phyloP scores from a whole-genome alignment of 2,888 invertebrate genomes.

The Melitaea athalia region DNA sequence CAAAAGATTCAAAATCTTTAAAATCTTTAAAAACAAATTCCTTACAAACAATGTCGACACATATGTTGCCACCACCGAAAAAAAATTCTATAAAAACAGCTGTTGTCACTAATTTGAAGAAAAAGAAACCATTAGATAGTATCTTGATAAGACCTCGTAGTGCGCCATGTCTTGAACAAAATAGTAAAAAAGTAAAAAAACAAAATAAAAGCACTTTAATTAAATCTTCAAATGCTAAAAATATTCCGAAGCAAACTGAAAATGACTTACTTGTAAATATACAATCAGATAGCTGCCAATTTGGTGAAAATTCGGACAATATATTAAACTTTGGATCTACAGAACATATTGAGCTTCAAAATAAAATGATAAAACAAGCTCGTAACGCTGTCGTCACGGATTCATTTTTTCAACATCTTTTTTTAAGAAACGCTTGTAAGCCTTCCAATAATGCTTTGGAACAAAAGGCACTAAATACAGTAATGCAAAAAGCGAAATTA shows the following conservation, averaged over 20 bases:
- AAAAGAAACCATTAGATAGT: conserved; percentile 67
- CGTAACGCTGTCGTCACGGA: conserved; percentile 84
- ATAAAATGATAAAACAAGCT: conserved; percentile 80
- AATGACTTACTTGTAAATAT: conserved; percentile 46
- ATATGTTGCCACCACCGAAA: conserved; percentile 54
- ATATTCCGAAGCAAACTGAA: conserved; percentile 36
- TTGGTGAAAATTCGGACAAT: conserved; percentile 71
- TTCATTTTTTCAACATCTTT: conserved; percentile 87
- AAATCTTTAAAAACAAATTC: conserved; percentile 49
- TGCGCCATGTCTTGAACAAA: conserved; percentile 65
- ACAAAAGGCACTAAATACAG: conserved; percentile 76
- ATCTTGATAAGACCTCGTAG: conserved; percentile 60
- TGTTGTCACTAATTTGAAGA: conserved; percentile 67
- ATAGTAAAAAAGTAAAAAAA: conserved; percentile 65
- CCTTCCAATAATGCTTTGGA: conserved; percentile 55
- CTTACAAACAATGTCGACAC: conserved; percentile 54
- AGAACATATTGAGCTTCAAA: conserved; percentile 53
- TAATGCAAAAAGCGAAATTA: conserved; percentile 86
- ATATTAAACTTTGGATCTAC: conserved; percentile 57
- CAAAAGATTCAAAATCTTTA: conserved; percentile 48
- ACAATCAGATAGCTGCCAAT: conserved; percentile 58
- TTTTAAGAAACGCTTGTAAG: conserved; percentile 77
- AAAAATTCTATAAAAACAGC: conserved; percentile 67
- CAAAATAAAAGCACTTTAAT: conserved; percentile 46
- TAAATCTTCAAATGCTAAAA: conserved; percentile 55